phyloP scores from a whole-genome alignment of 2,888 invertebrate genomes.

The Azorinus chamasolen region DNA sequence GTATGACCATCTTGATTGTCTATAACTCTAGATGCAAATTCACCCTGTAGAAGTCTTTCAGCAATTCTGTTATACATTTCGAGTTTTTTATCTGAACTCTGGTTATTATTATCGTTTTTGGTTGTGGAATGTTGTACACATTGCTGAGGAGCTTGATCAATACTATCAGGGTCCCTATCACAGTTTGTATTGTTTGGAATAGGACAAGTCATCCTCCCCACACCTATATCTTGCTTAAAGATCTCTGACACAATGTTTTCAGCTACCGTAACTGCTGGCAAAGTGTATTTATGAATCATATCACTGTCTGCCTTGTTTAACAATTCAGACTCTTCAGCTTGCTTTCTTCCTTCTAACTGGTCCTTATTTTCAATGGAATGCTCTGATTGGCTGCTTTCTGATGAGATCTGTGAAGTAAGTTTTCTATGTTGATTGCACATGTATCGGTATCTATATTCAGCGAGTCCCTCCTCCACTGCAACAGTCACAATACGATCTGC shows the following conservation, averaged over 20 bases:
- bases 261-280: no score
- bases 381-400: conserved; percentile 54
- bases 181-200: neutral
- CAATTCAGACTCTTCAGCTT: conserved; percentile 13
- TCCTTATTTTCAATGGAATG: conserved; percentile 57
- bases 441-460: conserved; percentile 48
- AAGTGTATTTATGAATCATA: neutral
- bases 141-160: neutral
- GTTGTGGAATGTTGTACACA: conserved; percentile 33
- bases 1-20: neutral
- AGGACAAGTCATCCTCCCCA: neutral
- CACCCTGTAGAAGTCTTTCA: conserved; percentile 42
- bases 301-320: no score
- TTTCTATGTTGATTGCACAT: conserved; percentile 2
- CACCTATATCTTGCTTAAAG: no score
- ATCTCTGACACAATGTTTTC: no score
- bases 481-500: conserved; percentile 50
- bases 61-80: conserved; percentile 50
- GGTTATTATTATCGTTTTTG: conserved; percentile 10
- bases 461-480: conserved; percentile 55
- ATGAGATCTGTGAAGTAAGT: conserved; percentile 26
- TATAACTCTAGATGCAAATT: conserved; percentile 15
- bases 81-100: conserved; percentile 3
- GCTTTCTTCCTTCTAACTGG: conserved; percentile 46
- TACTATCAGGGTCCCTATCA: neutral